Percentiles rank a stretch among this genome's conserved stretches.
phyloP scores from a whole-genome alignment of 2,888 invertebrate genomes.

The Pachymerium ferrugineum region DNA sequence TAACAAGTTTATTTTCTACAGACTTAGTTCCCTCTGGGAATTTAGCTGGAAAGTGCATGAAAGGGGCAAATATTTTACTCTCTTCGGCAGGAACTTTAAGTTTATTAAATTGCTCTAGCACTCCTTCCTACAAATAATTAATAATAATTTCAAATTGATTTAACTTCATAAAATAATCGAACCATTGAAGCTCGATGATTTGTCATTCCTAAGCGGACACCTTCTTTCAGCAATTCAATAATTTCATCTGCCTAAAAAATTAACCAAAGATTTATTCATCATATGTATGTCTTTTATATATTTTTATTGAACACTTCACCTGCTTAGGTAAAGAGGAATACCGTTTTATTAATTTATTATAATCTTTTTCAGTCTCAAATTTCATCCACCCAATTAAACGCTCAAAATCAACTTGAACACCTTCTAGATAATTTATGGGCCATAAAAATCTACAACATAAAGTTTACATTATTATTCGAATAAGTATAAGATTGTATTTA shows the following conservation, averaged over 20 bases:
- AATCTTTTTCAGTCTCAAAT: conserved; percentile 40
- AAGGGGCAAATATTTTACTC: conserved; percentile 39
- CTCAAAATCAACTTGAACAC: conserved; percentile 41
- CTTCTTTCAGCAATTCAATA: conserved; percentile 42
- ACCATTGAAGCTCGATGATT: conserved; percentile 37
- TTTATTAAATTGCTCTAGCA: conserved; percentile 37
- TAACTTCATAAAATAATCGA: not conserved
- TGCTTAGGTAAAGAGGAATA: conserved; percentile 42
- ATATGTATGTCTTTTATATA: too few species aligned
- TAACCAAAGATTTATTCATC: not conserved
- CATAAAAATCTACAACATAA: conserved; percentile 40
- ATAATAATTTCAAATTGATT: not conserved
- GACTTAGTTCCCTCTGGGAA: not conserved
- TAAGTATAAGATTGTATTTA: conserved; percentile 4
- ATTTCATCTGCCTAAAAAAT: conserved; percentile 36
- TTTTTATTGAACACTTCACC: conserved; percentile 36
- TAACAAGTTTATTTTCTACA: not conserved
- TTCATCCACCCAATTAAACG: conserved; percentile 40
- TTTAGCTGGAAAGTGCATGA: conserved; percentile 20
- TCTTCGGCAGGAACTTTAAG: conserved; percentile 37
- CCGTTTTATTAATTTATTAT: conserved; percentile 42
- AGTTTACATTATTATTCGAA: not conserved
- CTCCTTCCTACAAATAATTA: conserved; percentile 36
- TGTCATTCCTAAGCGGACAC: conserved; percentile 42
- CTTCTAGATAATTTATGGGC: conserved; percentile 45